phyloP scores from a whole-genome alignment of 1,140 invertebrate genomes.

The Parasteatoda tepidariorum region DNA sequence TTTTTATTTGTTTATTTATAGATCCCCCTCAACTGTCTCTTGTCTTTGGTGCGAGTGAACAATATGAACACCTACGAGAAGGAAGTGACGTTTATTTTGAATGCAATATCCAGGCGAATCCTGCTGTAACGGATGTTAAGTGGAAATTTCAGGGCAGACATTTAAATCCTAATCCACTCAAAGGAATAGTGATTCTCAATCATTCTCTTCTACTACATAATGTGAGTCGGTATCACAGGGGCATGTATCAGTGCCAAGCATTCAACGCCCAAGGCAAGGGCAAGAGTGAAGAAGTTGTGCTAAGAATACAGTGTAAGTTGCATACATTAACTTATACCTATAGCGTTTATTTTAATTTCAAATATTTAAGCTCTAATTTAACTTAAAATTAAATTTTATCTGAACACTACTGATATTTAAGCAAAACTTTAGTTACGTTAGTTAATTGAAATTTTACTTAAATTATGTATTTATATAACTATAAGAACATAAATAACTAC shows the following conservation, averaged over 20 bases:
- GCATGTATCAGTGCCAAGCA: constrained; percentile 84
- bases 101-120: constrained; percentile 88
- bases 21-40: constrained; percentile 86
- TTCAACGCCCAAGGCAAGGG: constrained; percentile 89
- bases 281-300: constrained; percentile 81
- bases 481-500: too few relatives aligned
- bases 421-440: too few relatives aligned
- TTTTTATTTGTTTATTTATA: constrained; percentile 68
- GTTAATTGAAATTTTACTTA: too few relatives aligned
- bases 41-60: constrained; percentile 83
- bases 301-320: constrained; percentile 80
- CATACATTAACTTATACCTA: too few relatives aligned
- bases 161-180: constrained; percentile 67
- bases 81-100: constrained; percentile 91
- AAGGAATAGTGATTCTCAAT: constrained; percentile 82
- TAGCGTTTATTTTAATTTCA: too few relatives aligned
- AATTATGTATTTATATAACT: too few relatives aligned
- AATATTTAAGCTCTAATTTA: too few relatives aligned
- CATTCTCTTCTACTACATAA: constrained; percentile 72
- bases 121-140: constrained; percentile 80
- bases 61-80: constrained; percentile 80
- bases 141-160: constrained; percentile 80
- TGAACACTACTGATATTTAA: too few relatives aligned
- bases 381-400: too few relatives aligned
- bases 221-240: constrained; percentile 64